These are phyloP conservation scores for Chiroxiphia lanceolata DNA, from an alignment of 2,797 vertebrate species.

Conservation along the genomic window DNA sequence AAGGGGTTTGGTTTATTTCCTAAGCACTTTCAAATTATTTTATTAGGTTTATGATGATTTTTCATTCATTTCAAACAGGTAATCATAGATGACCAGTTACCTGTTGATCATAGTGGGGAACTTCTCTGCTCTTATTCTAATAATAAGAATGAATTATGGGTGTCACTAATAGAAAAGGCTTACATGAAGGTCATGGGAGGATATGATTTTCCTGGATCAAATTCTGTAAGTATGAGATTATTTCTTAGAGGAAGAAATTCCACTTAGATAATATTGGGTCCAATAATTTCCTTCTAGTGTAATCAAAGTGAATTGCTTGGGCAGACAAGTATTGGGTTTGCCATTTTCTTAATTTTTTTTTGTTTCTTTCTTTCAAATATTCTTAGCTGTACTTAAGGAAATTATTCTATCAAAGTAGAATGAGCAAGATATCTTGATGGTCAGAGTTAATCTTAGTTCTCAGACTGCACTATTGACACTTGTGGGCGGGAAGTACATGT, in stretches of 20 bases:
- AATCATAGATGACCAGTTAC: conserved; percentile 95
- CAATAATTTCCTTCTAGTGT: not conserved
- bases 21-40: not conserved
- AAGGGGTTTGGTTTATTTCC: not conserved
- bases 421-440: not conserved
- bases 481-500: not conserved
- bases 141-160: conserved; percentile 97
- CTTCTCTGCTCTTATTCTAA: conserved; percentile 98
- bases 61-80: conserved; percentile 78
- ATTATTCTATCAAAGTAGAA: not conserved
- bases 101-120: conserved; percentile 92
- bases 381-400: not conserved
- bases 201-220: conserved; percentile 98
- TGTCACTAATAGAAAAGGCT: conserved; percentile 98
- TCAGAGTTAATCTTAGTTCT: not conserved
- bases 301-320: not conserved
- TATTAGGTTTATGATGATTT: not conserved
- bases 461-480: not conserved
- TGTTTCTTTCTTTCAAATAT: not conserved
- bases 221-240: conserved; percentile 85
- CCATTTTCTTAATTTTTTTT: not conserved
- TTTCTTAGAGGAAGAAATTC: not conserved
- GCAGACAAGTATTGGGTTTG: not conserved
- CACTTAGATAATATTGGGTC: not conserved
- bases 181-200: conserved; percentile 99